These are phyloP conservation scores for Coregonus suidteri DNA, from an alignment of 2,797 vertebrate genomes.

Conservation along the genomic window DNA sequence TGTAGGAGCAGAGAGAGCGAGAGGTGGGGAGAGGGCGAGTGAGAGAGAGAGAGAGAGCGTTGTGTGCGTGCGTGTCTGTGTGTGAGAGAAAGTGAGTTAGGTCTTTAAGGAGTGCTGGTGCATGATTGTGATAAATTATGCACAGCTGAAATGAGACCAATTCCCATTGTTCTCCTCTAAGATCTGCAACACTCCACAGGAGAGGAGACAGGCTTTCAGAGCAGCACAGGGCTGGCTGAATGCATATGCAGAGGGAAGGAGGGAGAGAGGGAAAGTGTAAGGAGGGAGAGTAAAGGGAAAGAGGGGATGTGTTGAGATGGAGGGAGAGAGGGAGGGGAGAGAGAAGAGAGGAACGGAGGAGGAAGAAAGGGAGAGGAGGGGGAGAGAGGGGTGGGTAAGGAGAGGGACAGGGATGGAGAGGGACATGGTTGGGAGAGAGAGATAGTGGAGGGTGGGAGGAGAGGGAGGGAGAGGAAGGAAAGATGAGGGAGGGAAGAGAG, in stretches of 20 bases:
- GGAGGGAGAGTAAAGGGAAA: background rate
- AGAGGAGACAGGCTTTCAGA: conserved; percentile 25
- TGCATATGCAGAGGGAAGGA: background rate
- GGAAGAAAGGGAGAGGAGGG: background rate
- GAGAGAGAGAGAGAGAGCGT: background rate
- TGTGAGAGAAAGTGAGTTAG: conserved; percentile 24
- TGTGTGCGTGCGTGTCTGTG: background rate
- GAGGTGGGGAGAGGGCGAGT: background rate
- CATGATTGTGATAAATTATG: conserved; percentile 53
- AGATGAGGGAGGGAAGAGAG: background rate
- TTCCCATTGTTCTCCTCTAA: conserved; percentile 54
- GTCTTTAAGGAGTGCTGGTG: conserved; percentile 40
- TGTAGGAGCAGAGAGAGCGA: background rate
- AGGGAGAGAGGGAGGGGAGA: background rate
- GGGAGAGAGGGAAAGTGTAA: conserved; percentile 26
- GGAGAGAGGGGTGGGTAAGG: no score
- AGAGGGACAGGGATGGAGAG: background rate
- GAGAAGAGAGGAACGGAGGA: background rate
- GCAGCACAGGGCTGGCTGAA: conserved; percentile 9
- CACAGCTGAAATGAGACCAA: conserved; percentile 48
- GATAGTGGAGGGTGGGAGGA: no score
- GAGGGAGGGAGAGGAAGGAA: background rate
- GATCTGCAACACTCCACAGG: conserved; percentile 24
- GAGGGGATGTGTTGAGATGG: background rate
- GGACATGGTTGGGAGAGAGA: background rate